Base-by-base conservation (phyloP, 2,888 invertebrate genomes). In the Plemyria rubiginata region DNA sequence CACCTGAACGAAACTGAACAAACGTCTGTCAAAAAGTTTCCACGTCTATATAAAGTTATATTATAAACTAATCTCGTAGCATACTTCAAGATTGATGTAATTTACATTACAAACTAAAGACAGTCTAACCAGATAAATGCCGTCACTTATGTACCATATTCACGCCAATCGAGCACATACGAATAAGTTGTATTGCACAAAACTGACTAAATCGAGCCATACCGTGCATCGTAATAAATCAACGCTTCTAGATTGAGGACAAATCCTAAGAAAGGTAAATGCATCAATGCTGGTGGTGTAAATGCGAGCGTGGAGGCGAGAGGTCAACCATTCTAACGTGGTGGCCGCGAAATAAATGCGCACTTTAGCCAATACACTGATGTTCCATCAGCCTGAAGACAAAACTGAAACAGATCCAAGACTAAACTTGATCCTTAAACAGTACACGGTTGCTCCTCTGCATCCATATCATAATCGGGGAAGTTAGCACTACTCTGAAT, bases 191-290 rank as follows among this genome's bases (percentile, higher is more conserved):
- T 82, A 85, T 88, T 87, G 87, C 88, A 85, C 87, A 86, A 85
- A 88, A 82, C 84, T 85, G 82, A 85, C 79, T 84, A 83, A 87
- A 85, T 83, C 81, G 79, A 84, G 78, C 74, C 79, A 88, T 87
- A 85, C 85, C 83, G 78, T 84, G 82, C 85, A 86, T 88, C 84
- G 84, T 81, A 84, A 87, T 90, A 88, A 90, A 89, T 90, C 87
- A 88, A 86, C 84, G 85, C 84, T 84, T 86, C 84, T 81, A 87
- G 84, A 90, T 88, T 90, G 90, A 89, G 91, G 89, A 90, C 92
- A 91, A 84, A 84, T 82, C 82, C 90, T 89, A 90, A 88, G 90
- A 90, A 90, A 90, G 90, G 90, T 89, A 90, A 90, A 90, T 88
- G 85, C 88, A 80, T 90, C 87, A 90, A 90, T 88, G 88, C 84